Conservation (phyloP, 2,797 vertebrate species). For the Notolepis coatsorum region DNA sequence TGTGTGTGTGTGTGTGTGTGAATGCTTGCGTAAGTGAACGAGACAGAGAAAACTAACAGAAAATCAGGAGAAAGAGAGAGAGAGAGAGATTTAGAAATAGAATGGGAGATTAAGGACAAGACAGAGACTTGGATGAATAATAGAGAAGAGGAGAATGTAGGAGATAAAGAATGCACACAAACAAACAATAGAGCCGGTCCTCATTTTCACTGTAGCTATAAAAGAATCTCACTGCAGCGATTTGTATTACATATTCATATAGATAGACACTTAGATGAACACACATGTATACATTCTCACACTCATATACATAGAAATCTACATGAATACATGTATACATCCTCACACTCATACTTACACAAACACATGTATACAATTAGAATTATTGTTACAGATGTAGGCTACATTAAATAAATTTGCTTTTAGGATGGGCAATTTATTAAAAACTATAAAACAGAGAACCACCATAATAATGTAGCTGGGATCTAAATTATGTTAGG, state of each 20-base stretch:
- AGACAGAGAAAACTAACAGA: neutral
- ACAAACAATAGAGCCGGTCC: neutral
- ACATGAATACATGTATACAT: no score
- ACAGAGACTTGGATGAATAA: neutral
- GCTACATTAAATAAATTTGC: no score
- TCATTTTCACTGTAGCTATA: neutral
- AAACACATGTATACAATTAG: no score
- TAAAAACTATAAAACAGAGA: no score
- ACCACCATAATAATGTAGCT: no score
- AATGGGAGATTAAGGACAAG: neutral
- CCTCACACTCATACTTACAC: no score
- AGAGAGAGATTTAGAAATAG: neutral
- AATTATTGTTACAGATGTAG: no score
- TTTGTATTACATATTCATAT: neutral
- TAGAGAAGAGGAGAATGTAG: neutral
- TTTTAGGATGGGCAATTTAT: no score
- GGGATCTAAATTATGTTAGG: no score
- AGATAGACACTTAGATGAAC: no score
- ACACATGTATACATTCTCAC: no score
- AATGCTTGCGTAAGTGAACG: neutral
- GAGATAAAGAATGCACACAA: neutral
- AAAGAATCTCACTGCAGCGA: neutral
- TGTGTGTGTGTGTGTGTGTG: neutral
- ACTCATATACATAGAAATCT: no score
- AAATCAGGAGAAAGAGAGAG: neutral